Evolutionary conservation across 1,140 invertebrate species (phyloP), one percentile per base, ranked within the genome.

Genomic region (Euwallacea fornicatus): DNA sequence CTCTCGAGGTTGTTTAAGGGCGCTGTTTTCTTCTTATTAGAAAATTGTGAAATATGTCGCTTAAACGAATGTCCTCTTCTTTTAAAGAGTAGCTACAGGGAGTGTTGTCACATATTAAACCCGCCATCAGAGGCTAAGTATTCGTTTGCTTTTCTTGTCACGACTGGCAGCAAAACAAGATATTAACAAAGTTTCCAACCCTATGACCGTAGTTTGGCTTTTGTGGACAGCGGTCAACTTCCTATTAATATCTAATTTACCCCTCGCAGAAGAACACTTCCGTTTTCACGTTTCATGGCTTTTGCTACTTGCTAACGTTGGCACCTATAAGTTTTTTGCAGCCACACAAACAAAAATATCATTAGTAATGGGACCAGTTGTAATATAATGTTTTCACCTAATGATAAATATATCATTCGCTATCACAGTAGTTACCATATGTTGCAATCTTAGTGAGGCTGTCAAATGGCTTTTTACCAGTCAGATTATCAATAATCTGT

Each of bases 401-500:
- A 50, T 50, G 7, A 10, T 63, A 72, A 72, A 72, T 72, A 72
- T 67, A 72, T 72, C 71, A 68, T 67, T 68, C 65, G 71, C 64
- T 72, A 72, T 72, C 71, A 72, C 71, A 53, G 71, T 72, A 72
- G 71, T 72, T 66, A 70, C 74, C 74, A 75, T 75, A 75, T 75
- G 74, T 54, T 73, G 54, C 74, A 64, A 68, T 75, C 71, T 71
- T 72, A 72, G 63, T 75, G 53, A 60, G 61, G 59, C 71, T 73
- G 71, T 75, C 71, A 75, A 56, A 72, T 65, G 44, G 74, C 67
- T 71, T 75, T 75, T 72, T 71, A 75, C 66, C 58, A 72, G 71
- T 72, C 74, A 75, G 63, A 75, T 75, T 75, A 75, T 66, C 56
- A 70, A 71, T 71, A 75, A 75, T 73, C 74, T 75, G 67, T 62